phyloP scores from a whole-genome alignment of 2,113 vertebrate species.

The Seriola rivoliana region DNA sequence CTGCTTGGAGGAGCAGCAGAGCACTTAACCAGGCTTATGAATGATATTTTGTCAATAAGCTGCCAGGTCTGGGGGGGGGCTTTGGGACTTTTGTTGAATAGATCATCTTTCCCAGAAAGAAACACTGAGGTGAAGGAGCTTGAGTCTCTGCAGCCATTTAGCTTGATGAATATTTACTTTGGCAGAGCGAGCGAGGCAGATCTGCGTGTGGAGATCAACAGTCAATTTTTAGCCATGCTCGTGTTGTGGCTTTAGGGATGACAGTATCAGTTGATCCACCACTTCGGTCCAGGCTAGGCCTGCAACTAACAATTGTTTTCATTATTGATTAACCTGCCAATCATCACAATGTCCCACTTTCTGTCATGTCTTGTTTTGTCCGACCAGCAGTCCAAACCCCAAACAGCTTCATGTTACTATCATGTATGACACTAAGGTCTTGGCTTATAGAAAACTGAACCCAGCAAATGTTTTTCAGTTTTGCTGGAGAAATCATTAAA shows the following conservation, averaged over 20 bases:
- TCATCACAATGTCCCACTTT: neutral
- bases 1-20: conserved; percentile 33
- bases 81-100: conserved; percentile 24
- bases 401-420: too few species aligned
- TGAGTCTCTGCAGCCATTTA: conserved; percentile 13
- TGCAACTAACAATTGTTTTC: neutral
- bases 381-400: too few species aligned
- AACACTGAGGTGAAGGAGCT: conserved; percentile 2
- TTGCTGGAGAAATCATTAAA: too few species aligned
- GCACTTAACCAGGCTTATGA: conserved; percentile 43
- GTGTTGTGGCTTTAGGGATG: neutral
- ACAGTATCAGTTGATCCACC: neutral
- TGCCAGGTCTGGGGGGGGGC: neutral
- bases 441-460: too few species aligned
- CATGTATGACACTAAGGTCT: too few species aligned
- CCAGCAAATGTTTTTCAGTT: too few species aligned
- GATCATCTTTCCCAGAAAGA: conserved; percentile 29
- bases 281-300: too few species aligned
- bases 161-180: conserved; percentile 12
- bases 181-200: neutral
- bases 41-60: conserved; percentile 46
- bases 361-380: too few species aligned
- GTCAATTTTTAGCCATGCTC: neutral
- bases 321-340: neutral
- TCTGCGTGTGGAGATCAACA: neutral